These are phyloP conservation scores for Hylaeus anthracinus DNA, from an alignment of 1,140 invertebrate genomes.

Conservation along the genomic window DNA sequence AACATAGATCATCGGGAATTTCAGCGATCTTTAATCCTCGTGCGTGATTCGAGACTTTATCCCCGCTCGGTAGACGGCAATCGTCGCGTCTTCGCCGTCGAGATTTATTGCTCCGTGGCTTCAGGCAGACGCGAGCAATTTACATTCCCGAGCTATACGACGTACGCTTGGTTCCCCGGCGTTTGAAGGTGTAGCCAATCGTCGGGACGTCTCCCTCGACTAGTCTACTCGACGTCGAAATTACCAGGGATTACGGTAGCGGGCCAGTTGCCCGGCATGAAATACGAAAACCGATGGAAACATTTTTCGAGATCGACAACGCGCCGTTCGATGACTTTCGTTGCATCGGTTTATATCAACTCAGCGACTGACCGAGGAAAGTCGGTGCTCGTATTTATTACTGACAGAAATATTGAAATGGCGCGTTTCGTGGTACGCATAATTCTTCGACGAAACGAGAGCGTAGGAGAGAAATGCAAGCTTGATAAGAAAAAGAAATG, in stretches of 20 bases:
- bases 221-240: conserved; percentile 53
- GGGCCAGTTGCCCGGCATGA: conserved; percentile 36
- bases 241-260: conserved; percentile 61
- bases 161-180: conserved; percentile 43
- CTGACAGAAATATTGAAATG: too few species aligned
- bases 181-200: conserved; percentile 59
- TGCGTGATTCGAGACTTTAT: conserved; percentile 70
- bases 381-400: too few species aligned
- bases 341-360: not conserved
- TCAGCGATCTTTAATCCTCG: conserved; percentile 55
- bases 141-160: conserved; percentile 68
- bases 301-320: not conserved
- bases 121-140: conserved; percentile 73
- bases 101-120: conserved; percentile 73
- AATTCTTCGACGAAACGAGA: too few species aligned
- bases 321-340: not conserved
- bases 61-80: conserved; percentile 67
- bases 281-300: conserved; percentile 5
- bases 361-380: not conserved
- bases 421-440: too few species aligned
- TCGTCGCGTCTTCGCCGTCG: conserved; percentile 70
- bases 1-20: conserved; percentile 1
- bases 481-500: not conserved
- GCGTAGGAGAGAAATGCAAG: not conserved
- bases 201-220: conserved; percentile 52